Evolutionary conservation across 2,888 invertebrate species (phyloP).

Genomic region (Pachymerium ferrugineum): DNA sequence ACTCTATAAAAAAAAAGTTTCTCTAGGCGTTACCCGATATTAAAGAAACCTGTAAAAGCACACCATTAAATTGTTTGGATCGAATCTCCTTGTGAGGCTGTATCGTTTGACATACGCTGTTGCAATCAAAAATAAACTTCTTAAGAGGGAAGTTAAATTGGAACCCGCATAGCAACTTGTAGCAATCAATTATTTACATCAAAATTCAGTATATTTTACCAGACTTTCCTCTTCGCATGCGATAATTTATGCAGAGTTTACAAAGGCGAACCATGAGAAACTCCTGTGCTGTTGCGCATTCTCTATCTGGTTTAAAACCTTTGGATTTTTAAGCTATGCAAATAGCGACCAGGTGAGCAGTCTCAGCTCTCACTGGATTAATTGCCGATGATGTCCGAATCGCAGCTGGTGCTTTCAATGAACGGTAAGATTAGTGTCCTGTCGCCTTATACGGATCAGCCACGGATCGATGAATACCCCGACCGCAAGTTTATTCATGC

Average conservation of each 20-base stretch:
- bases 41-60: not conserved
- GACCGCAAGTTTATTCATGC: conserved; percentile 8
- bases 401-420: not conserved
- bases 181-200: not conserved
- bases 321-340: not conserved
- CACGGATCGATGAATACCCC: not conserved
- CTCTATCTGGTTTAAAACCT: not conserved
- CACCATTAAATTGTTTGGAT: not conserved
- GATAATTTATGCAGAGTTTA: not conserved
- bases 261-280: too few relatives aligned
- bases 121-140: conserved; percentile 20
- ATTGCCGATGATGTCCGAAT: not conserved
- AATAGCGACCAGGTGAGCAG: not conserved
- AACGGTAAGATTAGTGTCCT: not conserved
- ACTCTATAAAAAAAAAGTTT: too few relatives aligned
- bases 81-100: not conserved
- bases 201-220: too few relatives aligned
- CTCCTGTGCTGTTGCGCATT: not conserved
- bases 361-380: not conserved
- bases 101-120: not conserved
- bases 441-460: not conserved
- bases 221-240: not conserved
- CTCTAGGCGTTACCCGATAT: not conserved
- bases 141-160: not conserved
- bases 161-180: not conserved